These are phyloP conservation scores for Tetrapedia diversipes DNA, from an alignment of 2,888 invertebrate genomes.

Conservation along the genomic window DNA sequence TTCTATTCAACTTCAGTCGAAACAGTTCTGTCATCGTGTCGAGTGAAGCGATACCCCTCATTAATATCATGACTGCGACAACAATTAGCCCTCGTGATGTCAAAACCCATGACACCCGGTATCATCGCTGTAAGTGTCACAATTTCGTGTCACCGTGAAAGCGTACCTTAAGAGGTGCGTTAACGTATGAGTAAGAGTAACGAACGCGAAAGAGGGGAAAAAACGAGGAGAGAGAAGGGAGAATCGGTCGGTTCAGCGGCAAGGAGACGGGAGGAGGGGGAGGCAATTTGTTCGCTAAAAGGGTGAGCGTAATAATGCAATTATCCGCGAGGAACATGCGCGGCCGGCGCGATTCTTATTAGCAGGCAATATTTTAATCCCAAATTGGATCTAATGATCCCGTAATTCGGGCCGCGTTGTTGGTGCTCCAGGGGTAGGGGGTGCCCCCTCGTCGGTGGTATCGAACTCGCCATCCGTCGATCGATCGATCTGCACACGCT, in stretches of 20 bases:
- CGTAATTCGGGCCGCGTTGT: slow-evolving; percentile 70
- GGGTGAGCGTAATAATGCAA: slow-evolving; percentile 78
- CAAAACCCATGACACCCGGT: no score
- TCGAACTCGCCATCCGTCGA: slow-evolving; percentile 30
- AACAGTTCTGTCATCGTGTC: no score
- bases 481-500: slow-evolving; percentile 35
- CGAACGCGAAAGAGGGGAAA: not conserved
- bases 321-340: slow-evolving; percentile 71
- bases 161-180: no score
- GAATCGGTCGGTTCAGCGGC: slow-evolving; percentile 29
- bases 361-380: slow-evolving; percentile 81
- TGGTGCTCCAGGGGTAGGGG: slow-evolving; percentile 46
- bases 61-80: no score
- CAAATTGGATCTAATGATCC: slow-evolving; percentile 76
- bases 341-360: slow-evolving; percentile 76
- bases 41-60: no score
- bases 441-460: not conserved
- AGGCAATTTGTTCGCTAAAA: slow-evolving; percentile 72
- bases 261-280: slow-evolving; percentile 43
- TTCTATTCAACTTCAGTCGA: no score
- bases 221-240: not conserved
- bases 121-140: no score
- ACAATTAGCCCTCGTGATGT: no score
- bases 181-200: no score
- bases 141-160: no score